Evolutionary conservation across 2,888 invertebrate genomes (phyloP), one percentile per base, ranked within the genome.

Genomic region (Myopa testacea): DNA sequence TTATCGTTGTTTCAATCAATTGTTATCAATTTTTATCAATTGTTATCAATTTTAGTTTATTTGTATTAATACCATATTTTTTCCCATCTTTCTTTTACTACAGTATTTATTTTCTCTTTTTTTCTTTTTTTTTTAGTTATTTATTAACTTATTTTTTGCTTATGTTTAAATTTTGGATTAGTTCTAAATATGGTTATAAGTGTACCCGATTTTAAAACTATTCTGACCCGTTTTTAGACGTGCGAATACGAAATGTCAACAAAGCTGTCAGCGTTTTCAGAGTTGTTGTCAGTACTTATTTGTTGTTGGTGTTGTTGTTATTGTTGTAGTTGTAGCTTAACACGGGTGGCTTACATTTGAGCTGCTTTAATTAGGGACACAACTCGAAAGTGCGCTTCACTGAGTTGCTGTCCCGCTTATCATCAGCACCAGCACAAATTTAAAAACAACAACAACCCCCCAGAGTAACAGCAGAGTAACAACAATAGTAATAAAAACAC

Each of bases 321-420:
- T n/a, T n/a, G 26, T 19, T 37, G 63, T 69, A 34, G 37, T 52
- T 38, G 52, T 4, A n/a, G 70, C 70, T 70, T 37, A n/a, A 70
- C 34, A 37, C 70, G 55, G 70, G 37, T 70, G 34, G 34, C 52
- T 55, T 55, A 55, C 70, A 70, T 52, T 70, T 55, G 55, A 55
- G 70, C 70, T 55, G 70, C 16, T 52, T 37, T 55, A 55, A 70
- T 70, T 37, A 55, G 10, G 70, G 55, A 34, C 37, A 34, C 52
- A 70, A 70, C 52, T 55, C 37, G 70, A 70, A 70, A 70, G 19
- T 37, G 70, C 55, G 70, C 69, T 69, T 50, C 69, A 50, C 55
- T 55, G 34, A 52, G 55, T 37, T 55, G 50, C 63, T 40, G n/a
- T n/a, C 26, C 55, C 37, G 37, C 16, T 37, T 55, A 52, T 16